Percentiles rank a stretch among this genome's conserved stretches.
phyloP scores from a whole-genome alignment of 2,113 vertebrate species.

The Carettochelys insculpta region DNA sequence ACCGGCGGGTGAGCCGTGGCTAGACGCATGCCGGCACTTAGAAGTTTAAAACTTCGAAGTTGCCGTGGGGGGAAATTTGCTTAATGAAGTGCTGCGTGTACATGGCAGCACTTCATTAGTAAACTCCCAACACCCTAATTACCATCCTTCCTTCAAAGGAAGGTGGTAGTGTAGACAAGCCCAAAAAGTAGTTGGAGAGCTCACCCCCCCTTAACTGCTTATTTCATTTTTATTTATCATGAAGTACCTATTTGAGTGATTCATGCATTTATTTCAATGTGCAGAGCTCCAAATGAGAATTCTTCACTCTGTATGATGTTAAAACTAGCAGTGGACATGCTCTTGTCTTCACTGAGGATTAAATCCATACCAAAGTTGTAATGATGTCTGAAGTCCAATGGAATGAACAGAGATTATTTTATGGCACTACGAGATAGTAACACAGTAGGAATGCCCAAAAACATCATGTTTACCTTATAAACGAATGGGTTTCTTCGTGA shows the following conservation, averaged over 20 bases:
- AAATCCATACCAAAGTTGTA: fast-evolving
- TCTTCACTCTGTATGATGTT: not conserved
- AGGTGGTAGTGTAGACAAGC: too few relatives aligned
- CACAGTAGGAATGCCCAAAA: not conserved
- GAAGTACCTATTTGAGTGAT: not conserved
- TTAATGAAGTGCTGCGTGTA: too few relatives aligned
- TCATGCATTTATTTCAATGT: not conserved
- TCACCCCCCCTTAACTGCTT: not conserved
- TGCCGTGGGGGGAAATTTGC: too few relatives aligned
- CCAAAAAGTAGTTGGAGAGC: not conserved
- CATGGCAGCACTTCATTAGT: too few relatives aligned
- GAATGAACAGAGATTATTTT: not conserved
- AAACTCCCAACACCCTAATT: too few relatives aligned
- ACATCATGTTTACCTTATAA: conserved; percentile 88
- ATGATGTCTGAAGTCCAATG: not conserved
- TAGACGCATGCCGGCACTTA: too few relatives aligned
- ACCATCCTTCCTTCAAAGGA: too few relatives aligned
- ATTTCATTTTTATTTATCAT: not conserved
- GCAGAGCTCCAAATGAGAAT: not conserved
- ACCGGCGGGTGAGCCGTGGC: too few relatives aligned
- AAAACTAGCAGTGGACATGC: not conserved
- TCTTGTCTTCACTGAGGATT: not conserved
- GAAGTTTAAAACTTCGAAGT: too few relatives aligned
- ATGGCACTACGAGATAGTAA: not conserved
- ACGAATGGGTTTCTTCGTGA: conserved; percentile 97